Percentiles rank a stretch among this genome's conserved stretches.
These are phyloP conservation scores for Junco hyemalis DNA, from an alignment of 2,113 vertebrate genomes.

Conservation along the genomic window DNA sequence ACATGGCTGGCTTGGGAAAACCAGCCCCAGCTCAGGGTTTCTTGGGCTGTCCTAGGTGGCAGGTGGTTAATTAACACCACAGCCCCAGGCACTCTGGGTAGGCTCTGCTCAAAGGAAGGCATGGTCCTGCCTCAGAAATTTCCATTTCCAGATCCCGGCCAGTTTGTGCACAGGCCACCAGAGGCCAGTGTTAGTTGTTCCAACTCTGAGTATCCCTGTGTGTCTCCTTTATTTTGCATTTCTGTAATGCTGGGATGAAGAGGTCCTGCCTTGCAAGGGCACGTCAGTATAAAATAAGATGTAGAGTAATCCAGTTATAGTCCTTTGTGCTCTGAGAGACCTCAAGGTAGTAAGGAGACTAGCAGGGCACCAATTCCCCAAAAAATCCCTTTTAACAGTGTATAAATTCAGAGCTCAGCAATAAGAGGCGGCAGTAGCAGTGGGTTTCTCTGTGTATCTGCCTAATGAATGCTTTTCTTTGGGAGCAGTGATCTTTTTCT, in stretches of 20 bases:
- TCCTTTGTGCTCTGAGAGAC: background rate
- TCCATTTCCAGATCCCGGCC: background rate
- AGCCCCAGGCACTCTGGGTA: background rate
- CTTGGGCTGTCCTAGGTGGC: background rate
- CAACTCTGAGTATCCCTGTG: background rate
- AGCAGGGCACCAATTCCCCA: background rate
- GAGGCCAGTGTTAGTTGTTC: slow-evolving; percentile 63
- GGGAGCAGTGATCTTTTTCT: background rate
- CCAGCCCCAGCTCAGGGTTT: background rate
- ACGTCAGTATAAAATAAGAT: background rate
- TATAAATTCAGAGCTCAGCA: background rate
- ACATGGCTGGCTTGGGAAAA: background rate
- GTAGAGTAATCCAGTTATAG: background rate
- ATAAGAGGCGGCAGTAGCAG: background rate
- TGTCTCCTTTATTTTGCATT: background rate
- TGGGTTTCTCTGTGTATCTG: background rate
- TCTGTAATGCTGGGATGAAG: background rate
- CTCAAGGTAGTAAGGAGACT: background rate
- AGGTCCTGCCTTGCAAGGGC: background rate
- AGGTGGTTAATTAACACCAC: background rate
- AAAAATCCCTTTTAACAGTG: background rate
- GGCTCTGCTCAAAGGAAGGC: background rate
- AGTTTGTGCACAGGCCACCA: slow-evolving; percentile 45
- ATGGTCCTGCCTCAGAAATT: background rate
- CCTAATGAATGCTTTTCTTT: background rate